Percentiles rank a stretch among this genome's conserved stretches.
phyloP scores from a whole-genome alignment of 2,113 vertebrate species.

The Percina caprodes region DNA sequence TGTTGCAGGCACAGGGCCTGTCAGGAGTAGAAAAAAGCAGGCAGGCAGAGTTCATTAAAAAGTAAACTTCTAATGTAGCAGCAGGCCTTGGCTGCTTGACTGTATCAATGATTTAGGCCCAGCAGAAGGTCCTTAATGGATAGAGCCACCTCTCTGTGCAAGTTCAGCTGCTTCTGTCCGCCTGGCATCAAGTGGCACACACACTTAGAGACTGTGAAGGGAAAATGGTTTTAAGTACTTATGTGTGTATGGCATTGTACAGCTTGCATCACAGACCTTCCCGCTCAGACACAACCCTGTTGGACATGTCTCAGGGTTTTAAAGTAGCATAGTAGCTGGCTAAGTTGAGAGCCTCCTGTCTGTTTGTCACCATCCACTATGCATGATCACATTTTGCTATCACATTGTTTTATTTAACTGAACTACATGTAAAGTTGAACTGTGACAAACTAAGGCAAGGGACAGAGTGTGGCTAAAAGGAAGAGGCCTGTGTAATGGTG shows the following conservation, averaged over 20 bases:
- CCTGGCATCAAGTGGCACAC: constrained; percentile 52
- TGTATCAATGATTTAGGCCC: constrained; percentile 79
- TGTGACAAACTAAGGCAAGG: constrained; percentile 8
- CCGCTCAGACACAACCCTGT: constrained; percentile 33
- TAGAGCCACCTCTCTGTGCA: constrained; percentile 55
- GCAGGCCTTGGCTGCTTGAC: constrained; percentile 49
- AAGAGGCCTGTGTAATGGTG: constrained; percentile 16
- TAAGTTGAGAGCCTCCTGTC: constrained; percentile 49
- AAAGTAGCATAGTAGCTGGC: constrained; percentile 38
- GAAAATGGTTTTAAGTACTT: constrained; percentile 57
- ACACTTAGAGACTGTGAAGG: constrained; percentile 35
- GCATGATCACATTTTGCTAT: constrained; percentile 39
- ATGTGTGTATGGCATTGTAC: constrained; percentile 45
- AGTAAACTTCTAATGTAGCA: constrained; percentile 72
- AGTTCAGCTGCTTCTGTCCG: constrained; percentile 47
- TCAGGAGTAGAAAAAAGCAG: constrained; percentile 19
- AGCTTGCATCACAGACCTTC: constrained; percentile 38
- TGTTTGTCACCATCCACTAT: constrained; percentile 73
- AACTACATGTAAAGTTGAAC: constrained; percentile 23
- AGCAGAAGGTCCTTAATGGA: constrained; percentile 73
- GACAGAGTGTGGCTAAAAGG: constrained; percentile 27
- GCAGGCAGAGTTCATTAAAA: constrained; percentile 73
- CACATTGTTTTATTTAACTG: constrained; percentile 65
- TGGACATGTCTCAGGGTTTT: constrained; percentile 46
- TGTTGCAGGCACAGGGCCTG: constrained; percentile 11